A percentile compares a stretch with the other conserved stretches of the same genome.
Evolutionary conservation across 2,888 invertebrate genomes (phyloP).

Genomic region (Pterostichus madidus): DNA sequence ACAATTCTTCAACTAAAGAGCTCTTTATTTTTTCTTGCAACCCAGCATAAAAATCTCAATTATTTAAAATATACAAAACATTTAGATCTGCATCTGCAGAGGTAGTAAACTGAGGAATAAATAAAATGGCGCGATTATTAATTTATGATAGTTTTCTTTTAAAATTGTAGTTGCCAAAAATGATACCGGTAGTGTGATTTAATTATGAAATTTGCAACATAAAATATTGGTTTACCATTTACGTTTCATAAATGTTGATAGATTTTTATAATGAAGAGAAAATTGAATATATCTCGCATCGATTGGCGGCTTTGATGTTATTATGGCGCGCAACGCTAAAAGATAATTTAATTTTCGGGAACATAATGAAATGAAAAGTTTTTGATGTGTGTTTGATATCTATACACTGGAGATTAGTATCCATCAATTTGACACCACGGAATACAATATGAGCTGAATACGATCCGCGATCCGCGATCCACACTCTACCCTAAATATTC

Average conservation of each 20-base stretch:
- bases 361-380: slow-evolving; percentile 55
- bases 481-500: slow-evolving; percentile 39
- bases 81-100: no score
- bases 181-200: not conserved
- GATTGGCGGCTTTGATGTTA: slow-evolving; percentile 22
- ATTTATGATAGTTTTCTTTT: no score
- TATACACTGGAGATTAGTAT: slow-evolving; percentile 45
- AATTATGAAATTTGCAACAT: slow-evolving; percentile 13
- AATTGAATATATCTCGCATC: slow-evolving; percentile 23
- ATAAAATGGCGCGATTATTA: no score
- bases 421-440: slow-evolving; percentile 50
- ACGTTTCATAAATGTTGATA: slow-evolving; percentile 39
- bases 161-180: no score
- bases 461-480: no score
- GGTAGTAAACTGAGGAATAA: no score
- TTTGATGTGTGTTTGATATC: slow-evolving; percentile 50
- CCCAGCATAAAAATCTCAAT: no score
- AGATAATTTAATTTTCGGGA: slow-evolving; percentile 52
- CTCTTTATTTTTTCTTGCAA: no score
- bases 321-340: slow-evolving; percentile 24
- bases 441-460: slow-evolving; percentile 41
- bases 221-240: not conserved
- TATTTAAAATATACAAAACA: no score
- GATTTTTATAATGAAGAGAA: slow-evolving; percentile 30
- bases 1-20: no score